Base-by-base conservation (phyloP, 2,888 invertebrate genomes). In the Ethmia dodecea region DNA sequence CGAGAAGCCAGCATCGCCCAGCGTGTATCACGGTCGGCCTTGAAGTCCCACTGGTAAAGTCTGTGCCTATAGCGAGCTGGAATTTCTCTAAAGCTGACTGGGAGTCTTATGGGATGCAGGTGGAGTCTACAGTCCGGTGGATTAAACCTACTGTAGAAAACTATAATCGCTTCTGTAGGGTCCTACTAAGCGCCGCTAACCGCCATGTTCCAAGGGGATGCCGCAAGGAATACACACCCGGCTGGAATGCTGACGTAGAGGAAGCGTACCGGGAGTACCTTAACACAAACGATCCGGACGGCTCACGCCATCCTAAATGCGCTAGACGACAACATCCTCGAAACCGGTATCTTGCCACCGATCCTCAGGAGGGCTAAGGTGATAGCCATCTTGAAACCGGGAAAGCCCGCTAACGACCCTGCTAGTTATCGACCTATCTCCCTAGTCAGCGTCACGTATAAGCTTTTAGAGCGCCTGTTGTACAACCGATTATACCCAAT, bases 381-480 rank as follows among this genome's bases (percentile, higher is more conserved):
- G 3, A 28, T 28, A 15, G 15, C n/a, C 3, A 15, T 14, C 2
- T 11, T 28, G 15, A 28, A 28, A n/a, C 15, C 15, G 8, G 14
- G 15, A 28, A 28, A 28, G 15, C n/a, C 28, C 10, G 28, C 28
- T 9, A n/a, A 28, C 5, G 28, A 28, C 10, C 28, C 15, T 10
- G 15, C 14, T 6, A 28, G 28, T n/a, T 28, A n/a, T 15, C 13
- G 28, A 28, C 28, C 28, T 6, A 28, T 28, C 5, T 13, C 28
- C 9, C n/a, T 28, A 15, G n/a, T 28, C 5, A 28, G 28, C 10
- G 14, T 15, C 9, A 5, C 15, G 3, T 28, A 28, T 11, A 28
- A 28, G n/a, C 15, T 28, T 2, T 15, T 28, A n/a, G 28, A 28
- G 10, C 5, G 15, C 5, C 11, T 28, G 15, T 5, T 15, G 4